phyloP scores from a whole-genome alignment of 2,797 vertebrate genomes.

The Anguilla anguilla region DNA sequence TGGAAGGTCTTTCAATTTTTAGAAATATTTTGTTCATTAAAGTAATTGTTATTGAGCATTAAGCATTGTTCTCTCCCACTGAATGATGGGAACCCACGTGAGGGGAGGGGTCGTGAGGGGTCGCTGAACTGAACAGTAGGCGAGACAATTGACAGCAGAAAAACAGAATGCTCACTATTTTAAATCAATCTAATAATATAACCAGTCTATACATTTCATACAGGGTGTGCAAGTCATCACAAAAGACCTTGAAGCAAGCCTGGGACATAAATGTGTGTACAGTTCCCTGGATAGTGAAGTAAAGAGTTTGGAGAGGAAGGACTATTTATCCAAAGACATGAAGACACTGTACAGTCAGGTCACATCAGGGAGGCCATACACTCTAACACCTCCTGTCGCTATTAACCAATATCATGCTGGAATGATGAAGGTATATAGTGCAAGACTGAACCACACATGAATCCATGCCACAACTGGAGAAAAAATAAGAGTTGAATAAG shows the following conservation, averaged over 20 bases:
- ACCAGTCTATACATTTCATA: not conserved
- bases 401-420: not conserved
- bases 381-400: not conserved
- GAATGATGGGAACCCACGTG: not conserved
- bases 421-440: not conserved
- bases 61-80: conserved; percentile 34
- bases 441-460: conserved; percentile 24
- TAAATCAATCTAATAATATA: conserved; percentile 4
- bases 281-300: not conserved
- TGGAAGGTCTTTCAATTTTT: conserved; percentile 28
- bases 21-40: conserved; percentile 35
- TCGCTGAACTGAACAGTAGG: too few species aligned
- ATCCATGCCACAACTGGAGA: conserved; percentile 32
- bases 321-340: not conserved
- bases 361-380: not conserved
- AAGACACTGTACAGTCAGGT: not conserved
- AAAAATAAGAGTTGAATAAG: conserved; percentile 36
- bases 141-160: not conserved
- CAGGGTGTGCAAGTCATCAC: not conserved
- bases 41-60: conserved; percentile 42
- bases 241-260: not conserved
- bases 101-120: too few species aligned
- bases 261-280: not conserved
- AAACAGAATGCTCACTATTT: not conserved
- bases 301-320: not conserved